phyloP scores from a whole-genome alignment of 1,140 invertebrate species.

The Nebria ingens region DNA sequence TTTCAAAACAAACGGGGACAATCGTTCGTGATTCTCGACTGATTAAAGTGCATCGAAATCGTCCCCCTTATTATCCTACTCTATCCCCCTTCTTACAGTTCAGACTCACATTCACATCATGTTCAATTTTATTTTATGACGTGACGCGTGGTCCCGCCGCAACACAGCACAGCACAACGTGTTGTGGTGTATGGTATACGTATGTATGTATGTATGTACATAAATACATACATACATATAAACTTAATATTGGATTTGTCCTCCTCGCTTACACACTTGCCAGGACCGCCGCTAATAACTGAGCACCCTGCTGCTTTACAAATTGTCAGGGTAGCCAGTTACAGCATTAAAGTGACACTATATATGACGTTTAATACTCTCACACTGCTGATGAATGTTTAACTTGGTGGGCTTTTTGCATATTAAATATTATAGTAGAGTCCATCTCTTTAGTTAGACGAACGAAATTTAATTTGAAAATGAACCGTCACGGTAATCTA shows the following conservation, averaged over 20 bases:
- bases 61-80: no score
- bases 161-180: background rate
- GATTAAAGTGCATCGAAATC: background rate
- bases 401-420: no score
- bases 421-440: no score
- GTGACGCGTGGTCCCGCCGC: background rate
- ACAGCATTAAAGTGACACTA: background rate
- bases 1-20: background rate
- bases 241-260: conserved; percentile 3
- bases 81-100: no score
- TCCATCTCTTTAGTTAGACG: no score
- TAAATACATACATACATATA: no score
- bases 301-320: background rate
- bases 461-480: background rate
- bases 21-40: background rate
- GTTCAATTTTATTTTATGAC: conserved; percentile 3
- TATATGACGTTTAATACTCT: conserved; percentile 1
- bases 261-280: background rate
- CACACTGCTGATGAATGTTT: no score
- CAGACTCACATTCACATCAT: background rate
- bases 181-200: background rate
- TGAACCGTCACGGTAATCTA: background rate
- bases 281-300: background rate
- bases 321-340: background rate
- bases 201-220: no score